A percentile compares a stretch with the other conserved stretches of the same genome.
These are phyloP conservation scores for Coptotermes formosanus DNA, from an alignment of 1,140 invertebrate genomes.

Conservation along the genomic window DNA sequence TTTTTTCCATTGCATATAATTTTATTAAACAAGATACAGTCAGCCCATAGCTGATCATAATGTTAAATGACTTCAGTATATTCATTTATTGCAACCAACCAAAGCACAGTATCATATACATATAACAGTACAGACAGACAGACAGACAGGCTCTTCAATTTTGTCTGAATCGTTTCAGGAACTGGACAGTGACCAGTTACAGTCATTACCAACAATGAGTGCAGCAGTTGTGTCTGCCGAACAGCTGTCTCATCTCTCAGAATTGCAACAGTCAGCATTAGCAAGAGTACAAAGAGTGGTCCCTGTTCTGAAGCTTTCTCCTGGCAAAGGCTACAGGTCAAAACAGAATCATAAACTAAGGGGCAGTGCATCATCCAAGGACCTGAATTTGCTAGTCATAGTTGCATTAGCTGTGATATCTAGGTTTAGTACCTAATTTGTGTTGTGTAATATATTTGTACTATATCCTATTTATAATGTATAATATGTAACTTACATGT, in stretches of 20 bases:
- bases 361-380: neutral
- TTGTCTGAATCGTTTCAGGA: neutral
- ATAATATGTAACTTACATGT: neutral
- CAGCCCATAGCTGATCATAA: too few relatives aligned
- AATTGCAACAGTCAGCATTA: neutral
- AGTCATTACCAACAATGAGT: neutral
- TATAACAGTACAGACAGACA: too few relatives aligned
- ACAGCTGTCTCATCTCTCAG: conserved; percentile 7
- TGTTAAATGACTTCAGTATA: too few relatives aligned
- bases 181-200: neutral
- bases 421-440: neutral
- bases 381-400: neutral
- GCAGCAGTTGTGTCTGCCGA: neutral
- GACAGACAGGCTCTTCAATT: too few relatives aligned
- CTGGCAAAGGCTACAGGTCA: neutral
- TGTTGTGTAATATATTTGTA: conserved; percentile 3
- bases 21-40: too few relatives aligned
- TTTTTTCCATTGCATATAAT: too few relatives aligned
- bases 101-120: too few relatives aligned
- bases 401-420: neutral
- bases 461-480: neutral
- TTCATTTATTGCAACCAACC: too few relatives aligned
- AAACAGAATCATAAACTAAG: neutral
- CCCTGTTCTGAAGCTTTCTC: neutral
- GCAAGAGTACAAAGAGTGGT: neutral